phyloP scores from a whole-genome alignment of 2,113 vertebrate genomes.

The Hemichromis elongatus region DNA sequence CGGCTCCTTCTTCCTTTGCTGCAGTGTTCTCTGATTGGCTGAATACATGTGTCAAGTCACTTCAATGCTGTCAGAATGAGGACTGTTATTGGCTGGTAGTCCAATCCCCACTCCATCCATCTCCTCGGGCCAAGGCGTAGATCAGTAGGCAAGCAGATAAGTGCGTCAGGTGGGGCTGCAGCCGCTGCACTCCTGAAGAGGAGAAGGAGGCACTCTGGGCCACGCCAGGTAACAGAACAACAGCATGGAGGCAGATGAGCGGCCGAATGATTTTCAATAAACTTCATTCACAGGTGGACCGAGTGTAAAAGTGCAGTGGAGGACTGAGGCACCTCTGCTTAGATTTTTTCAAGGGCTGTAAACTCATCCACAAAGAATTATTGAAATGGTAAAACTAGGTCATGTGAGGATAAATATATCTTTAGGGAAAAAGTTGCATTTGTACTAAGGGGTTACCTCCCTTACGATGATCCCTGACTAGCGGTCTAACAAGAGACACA shows the following conservation, averaged over 20 bases:
- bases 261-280: background rate
- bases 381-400: background rate
- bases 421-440: background rate
- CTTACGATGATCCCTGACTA: background rate
- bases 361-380: background rate
- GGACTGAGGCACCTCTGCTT: background rate
- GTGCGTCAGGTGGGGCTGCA: conserved; percentile 49
- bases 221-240: conserved; percentile 33
- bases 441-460: background rate
- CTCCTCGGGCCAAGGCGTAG: conserved; percentile 3
- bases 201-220: background rate
- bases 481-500: background rate
- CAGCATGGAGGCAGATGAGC: background rate
- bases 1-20: conserved; percentile 57
- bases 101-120: conserved; percentile 4
- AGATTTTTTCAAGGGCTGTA: background rate
- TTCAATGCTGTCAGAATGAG: conserved; percentile 27
- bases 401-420: background rate
- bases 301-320: background rate
- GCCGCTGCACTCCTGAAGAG: background rate
- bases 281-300: background rate
- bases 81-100: conserved; percentile 44
- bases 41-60: conserved; percentile 51
- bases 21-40: conserved; percentile 69
- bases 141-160: conserved; percentile 39